Percentiles rank a stretch among this genome's conserved stretches.
Evolutionary conservation across 2,113 vertebrate species (phyloP).

Genomic region (Otolemur garnettii): DNA sequence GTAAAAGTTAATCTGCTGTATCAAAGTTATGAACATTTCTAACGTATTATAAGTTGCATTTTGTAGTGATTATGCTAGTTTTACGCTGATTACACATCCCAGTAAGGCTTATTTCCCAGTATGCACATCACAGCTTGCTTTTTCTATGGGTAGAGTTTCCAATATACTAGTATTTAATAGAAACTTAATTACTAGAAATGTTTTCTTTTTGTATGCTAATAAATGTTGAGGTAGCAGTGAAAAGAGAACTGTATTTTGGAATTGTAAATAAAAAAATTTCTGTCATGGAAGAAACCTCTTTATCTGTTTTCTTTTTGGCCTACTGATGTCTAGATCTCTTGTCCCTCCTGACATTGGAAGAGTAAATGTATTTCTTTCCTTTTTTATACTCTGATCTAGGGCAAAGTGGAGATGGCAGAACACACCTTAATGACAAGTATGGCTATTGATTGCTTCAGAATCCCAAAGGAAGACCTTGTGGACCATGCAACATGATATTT

Average conservation of each 20-base stretch:
- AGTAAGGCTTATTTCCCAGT: neutral
- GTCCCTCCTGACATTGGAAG: constrained; percentile 40
- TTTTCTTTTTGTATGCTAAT: constrained; percentile 42
- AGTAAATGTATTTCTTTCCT: constrained; percentile 69
- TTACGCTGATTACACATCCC: neutral
- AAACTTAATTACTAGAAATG: constrained; percentile 45
- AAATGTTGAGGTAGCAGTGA: neutral
- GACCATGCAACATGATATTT: constrained; percentile 34
- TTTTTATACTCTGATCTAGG: constrained; percentile 85
- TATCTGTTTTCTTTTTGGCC: constrained; percentile 53
- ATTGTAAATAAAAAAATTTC: constrained; percentile 26
- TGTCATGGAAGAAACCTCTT: neutral
- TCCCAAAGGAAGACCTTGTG: constrained; percentile 3
- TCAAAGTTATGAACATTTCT: neutral
- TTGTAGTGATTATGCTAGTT: neutral
- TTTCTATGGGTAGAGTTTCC: constrained; percentile 39
- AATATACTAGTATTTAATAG: constrained; percentile 22
- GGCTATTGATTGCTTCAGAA: constrained; percentile 91
- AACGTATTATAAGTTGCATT: neutral
- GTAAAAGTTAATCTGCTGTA: neutral
- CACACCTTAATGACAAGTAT: constrained; percentile 97
- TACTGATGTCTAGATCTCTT: neutral
- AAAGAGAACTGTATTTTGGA: constrained; percentile 40
- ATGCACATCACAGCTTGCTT: neutral
- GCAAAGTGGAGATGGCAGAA: constrained; percentile 96